These are phyloP conservation scores for Cichladusa arquata DNA, from an alignment of 2,113 vertebrate genomes.

Conservation along the genomic window DNA sequence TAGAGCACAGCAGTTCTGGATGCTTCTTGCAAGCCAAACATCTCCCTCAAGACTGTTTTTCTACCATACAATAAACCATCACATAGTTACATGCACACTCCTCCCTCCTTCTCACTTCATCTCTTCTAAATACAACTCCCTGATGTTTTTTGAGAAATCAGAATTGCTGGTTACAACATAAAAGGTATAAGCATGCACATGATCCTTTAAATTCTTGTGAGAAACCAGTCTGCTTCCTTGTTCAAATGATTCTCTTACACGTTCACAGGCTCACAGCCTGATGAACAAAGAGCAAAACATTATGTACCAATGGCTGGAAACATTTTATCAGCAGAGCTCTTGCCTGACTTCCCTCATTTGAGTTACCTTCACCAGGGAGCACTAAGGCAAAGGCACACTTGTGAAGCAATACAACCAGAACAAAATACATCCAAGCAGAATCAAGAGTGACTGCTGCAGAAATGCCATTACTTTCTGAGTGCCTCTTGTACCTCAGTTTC, in stretches of 20 bases:
- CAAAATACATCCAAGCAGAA: neutral
- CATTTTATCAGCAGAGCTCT: neutral
- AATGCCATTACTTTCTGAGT: neutral
- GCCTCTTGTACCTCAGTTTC: neutral
- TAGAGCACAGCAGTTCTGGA: neutral
- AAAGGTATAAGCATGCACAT: neutral
- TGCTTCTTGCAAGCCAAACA: neutral
- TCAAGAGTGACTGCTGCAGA: neutral
- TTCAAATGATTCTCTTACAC: neutral
- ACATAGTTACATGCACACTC: accelerated
- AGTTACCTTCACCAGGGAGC: neutral
- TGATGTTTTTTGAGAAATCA: neutral
- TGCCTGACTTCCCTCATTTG: neutral
- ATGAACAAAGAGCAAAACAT: neutral
- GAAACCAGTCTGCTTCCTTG: neutral
- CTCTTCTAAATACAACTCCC: neutral
- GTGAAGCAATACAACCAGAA: neutral
- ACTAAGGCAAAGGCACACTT: accelerated
- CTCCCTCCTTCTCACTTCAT: neutral
- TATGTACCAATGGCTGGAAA: neutral
- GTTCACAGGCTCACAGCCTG: neutral
- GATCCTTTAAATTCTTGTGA: neutral
- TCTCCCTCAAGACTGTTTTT: neutral
- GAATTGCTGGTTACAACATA: neutral
- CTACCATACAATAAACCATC: neutral